phyloP scores from a whole-genome alignment of 2,797 vertebrate genomes.

The Sebastes baramenuke region DNA sequence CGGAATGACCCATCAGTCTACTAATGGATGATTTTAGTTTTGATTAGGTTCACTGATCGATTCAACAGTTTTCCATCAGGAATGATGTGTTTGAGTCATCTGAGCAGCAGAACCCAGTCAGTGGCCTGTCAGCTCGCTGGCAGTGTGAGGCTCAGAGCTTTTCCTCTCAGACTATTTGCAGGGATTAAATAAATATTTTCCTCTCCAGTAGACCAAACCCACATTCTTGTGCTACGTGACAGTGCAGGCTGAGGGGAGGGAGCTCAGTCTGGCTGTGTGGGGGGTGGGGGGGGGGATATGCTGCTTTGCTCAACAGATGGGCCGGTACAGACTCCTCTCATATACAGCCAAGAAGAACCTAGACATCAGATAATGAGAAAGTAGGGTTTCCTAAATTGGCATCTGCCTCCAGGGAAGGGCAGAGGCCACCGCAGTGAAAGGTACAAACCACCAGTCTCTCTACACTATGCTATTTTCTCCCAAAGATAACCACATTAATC shows the following conservation, averaged over 20 bases:
- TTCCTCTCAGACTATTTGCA: conserved; percentile 23
- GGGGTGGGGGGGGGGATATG: neutral
- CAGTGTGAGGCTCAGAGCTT: neutral
- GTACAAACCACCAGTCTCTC: conserved; percentile 43
- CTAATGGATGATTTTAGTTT: neutral
- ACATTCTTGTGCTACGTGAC: conserved; percentile 70
- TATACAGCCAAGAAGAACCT: conserved; percentile 39
- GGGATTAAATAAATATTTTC: conserved; percentile 55
- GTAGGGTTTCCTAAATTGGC: conserved; percentile 59
- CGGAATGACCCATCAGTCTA: neutral
- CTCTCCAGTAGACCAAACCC: conserved; percentile 45
- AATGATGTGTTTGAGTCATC: neutral
- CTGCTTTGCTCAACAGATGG: conserved; percentile 54
- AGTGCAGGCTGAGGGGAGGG: conserved; percentile 27
- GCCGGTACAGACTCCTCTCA: conserved; percentile 14
- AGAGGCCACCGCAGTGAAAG: conserved; percentile 45
- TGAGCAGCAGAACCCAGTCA: neutral
- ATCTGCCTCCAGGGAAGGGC: conserved; percentile 41
- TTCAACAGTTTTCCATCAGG: neutral
- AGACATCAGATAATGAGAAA: conserved; percentile 63
- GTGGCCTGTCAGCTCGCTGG: neutral
- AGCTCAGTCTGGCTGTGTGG: conserved; percentile 16
- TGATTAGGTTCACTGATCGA: neutral
- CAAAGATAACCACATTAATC: conserved; percentile 63
- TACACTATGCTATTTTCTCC: conserved; percentile 41